Base-by-base conservation (phyloP, 1,140 invertebrate species). In the Meloidogyne chitwoodi region DNA sequence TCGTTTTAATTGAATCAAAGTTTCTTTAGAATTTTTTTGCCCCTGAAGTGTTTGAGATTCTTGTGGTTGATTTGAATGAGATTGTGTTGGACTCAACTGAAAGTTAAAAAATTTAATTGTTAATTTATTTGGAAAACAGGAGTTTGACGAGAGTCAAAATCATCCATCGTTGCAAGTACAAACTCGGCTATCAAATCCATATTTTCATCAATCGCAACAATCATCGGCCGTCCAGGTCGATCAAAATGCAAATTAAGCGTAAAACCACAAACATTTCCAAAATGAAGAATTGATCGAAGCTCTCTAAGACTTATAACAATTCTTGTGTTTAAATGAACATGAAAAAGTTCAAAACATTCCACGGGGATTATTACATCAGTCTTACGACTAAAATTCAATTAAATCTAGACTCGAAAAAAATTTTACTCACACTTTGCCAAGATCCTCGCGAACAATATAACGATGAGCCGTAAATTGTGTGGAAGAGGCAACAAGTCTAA, bases 201-300 rank as follows among this genome's bases (percentile, higher is more conserved):
- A 74, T 75, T 75, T n/a, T 75, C 69, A 27, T 75, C 74, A 34
- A 68, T 48, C 16, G 74, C 26, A 44, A 75, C 68, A 24, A 75
- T 74, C 41, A 75, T 27, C 16, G 74, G 74, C 16, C 74, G 31
- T 5, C 74, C 74, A 56, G 74, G 63, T 1, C 38, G 22, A 3
- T 75, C 74, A 74, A 69, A 75, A n/a, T 75, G 74, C 14, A 75
- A 63, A 34, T n/a, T 75, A n/a, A 75, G 19, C 0, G 64, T 44
- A 27, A 75, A 62, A 10, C 69, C 38, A 27, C 74, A 75, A 22
- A 61, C 14, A 34, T 75, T 63, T 10, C 44, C 74, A 75, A 75
- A 75, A 34, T 67, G 65, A 14, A 75, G 34, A 75, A 75, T 68
- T 38, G 74, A 69, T 10, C 74, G 74, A 29, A 75, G 64, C 12